These are phyloP conservation scores for Zaprionus inermis DNA, from an alignment of 1,140 invertebrate genomes.

Conservation along the genomic window DNA sequence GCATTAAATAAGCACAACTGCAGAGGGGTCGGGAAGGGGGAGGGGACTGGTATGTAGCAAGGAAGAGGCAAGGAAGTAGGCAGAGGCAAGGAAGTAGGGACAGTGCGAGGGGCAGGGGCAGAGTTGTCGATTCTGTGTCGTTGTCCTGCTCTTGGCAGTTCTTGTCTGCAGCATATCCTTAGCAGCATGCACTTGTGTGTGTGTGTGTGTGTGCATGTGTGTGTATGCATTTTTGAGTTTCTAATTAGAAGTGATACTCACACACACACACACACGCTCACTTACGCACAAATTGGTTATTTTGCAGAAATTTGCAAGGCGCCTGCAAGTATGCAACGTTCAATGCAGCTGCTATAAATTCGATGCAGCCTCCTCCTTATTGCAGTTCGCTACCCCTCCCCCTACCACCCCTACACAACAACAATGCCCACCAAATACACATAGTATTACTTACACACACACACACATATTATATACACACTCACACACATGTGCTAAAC, in stretches of 20 bases:
- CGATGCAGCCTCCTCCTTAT: slow-evolving; percentile 46
- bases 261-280: slow-evolving; percentile 54
- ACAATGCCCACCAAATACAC: slow-evolving; percentile 13
- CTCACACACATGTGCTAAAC: slow-evolving; percentile 20
- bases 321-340: slow-evolving; percentile 71
- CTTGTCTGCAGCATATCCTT: slow-evolving; percentile 81
- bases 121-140: slow-evolving; percentile 49
- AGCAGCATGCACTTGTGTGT: slow-evolving; percentile 35
- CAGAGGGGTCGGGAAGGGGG: neutral
- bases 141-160: slow-evolving; percentile 76
- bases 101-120: neutral
- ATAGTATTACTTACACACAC: slow-evolving; percentile 14
- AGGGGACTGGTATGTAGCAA: neutral
- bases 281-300: slow-evolving; percentile 66
- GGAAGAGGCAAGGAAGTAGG: no score
- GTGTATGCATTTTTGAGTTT: slow-evolving; percentile 76
- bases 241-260: slow-evolving; percentile 81
- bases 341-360: slow-evolving; percentile 76
- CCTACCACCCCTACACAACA: neutral
- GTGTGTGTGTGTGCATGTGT: slow-evolving; percentile 41
- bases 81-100: neutral
- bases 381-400: slow-evolving; percentile 22
- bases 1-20: slow-evolving; percentile 70
- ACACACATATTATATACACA: slow-evolving; percentile 36
- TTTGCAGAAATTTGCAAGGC: slow-evolving; percentile 73